phyloP scores from a whole-genome alignment of 1,140 invertebrate genomes.

The Aradophagus sp. region DNA sequence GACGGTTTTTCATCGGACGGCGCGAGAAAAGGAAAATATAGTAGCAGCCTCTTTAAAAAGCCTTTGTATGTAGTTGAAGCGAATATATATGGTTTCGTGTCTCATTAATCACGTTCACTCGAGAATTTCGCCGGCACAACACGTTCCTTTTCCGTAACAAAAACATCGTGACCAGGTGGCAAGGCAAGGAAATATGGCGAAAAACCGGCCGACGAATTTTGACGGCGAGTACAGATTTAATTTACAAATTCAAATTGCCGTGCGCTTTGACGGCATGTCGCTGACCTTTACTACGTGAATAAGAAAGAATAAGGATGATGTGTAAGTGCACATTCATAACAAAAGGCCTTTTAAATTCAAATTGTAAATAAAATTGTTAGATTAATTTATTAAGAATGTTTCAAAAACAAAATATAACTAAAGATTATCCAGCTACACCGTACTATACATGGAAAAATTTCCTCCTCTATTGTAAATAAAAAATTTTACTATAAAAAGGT shows the following conservation, averaged over 20 bases:
- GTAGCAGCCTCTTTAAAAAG: slow-evolving; percentile 50
- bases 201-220: slow-evolving; percentile 41
- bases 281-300: slow-evolving; percentile 1
- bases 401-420: too few species aligned
- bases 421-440: too few species aligned
- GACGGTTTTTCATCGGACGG: slow-evolving; percentile 28
- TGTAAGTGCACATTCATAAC: neutral
- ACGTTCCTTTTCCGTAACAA: slow-evolving; percentile 36
- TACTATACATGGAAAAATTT: too few species aligned
- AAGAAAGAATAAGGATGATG: slow-evolving; percentile 7
- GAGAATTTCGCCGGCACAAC: slow-evolving; percentile 47
- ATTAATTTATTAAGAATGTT: too few species aligned
- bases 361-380: too few species aligned
- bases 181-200: slow-evolving; percentile 26
- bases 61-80: slow-evolving; percentile 54
- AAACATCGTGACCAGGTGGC: slow-evolving; percentile 32
- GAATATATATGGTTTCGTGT: slow-evolving; percentile 54
- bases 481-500: too few species aligned
- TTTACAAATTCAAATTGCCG: slow-evolving; percentile 33
- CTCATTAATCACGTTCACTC: slow-evolving; percentile 55
- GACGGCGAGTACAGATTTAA: slow-evolving; percentile 38
- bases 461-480: too few species aligned
- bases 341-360: too few species aligned
- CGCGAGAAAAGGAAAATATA: slow-evolving; percentile 38
- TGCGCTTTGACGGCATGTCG: slow-evolving; percentile 1